Conservation (phyloP, 2,797 vertebrate genomes). For the Harpagifer antarcticus region DNA sequence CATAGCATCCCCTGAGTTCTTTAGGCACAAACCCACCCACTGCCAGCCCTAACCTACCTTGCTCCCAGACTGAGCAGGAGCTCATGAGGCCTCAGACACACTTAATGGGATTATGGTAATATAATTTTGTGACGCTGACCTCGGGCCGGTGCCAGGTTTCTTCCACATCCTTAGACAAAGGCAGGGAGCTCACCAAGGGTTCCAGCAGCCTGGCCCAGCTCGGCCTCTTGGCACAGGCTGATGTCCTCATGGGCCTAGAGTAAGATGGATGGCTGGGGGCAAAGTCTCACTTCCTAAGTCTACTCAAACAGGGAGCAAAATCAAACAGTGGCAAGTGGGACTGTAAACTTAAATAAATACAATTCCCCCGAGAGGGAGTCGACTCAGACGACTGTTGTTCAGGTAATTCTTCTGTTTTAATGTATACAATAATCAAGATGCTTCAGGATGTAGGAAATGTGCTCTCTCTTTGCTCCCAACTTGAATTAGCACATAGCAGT, state of each 20-base stretch:
- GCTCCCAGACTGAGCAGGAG: conserved; percentile 71
- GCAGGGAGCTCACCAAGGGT: conserved; percentile 74
- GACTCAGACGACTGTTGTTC: conserved; percentile 8
- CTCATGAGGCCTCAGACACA: conserved; percentile 85
- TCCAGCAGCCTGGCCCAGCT: conserved; percentile 68
- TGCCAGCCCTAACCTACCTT: conserved; percentile 62
- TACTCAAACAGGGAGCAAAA: conserved; percentile 48
- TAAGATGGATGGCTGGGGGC: conserved; percentile 78
- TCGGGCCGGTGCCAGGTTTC: conserved; percentile 83
- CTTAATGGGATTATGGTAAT: conserved; percentile 90
- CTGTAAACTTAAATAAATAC: conserved; percentile 33
- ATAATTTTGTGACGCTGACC: conserved; percentile 86
- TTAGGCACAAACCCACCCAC: conserved; percentile 48
- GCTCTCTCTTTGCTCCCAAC: conserved; percentile 42
- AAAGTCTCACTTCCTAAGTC: conserved; percentile 72
- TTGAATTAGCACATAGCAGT: conserved; percentile 75
- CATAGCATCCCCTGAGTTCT: conserved; percentile 28
- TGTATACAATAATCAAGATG: conserved; percentile 36
- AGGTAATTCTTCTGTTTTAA: conserved; percentile 21
- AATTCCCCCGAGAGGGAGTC: conserved; percentile 19
- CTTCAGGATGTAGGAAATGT: conserved; percentile 47
- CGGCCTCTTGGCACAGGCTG: conserved; percentile 73
- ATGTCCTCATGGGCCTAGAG: conserved; percentile 68
- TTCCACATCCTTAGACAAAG: conserved; percentile 83
- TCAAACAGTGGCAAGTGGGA: conserved; percentile 34